Evolutionary conservation across 2,888 invertebrate genomes (phyloP).

Genomic region (Hipparchia semele): DNA sequence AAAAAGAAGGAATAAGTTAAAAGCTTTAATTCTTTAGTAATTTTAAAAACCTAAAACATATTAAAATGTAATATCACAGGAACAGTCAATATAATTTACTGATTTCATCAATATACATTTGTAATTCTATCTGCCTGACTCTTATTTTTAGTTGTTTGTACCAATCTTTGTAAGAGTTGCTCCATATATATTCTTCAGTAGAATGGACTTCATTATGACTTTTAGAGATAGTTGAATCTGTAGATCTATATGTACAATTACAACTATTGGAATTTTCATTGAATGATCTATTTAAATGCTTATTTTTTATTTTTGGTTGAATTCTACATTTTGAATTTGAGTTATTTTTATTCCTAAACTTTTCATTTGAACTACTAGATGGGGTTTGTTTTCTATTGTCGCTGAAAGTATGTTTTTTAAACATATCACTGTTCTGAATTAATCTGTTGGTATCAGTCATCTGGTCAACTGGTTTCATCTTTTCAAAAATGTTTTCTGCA

Average conservation of each 20-base stretch:
- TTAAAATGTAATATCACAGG: conserved; percentile 6
- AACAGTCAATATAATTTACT: conserved; percentile 43
- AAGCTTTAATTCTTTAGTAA: conserved; percentile 2
- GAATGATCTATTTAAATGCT: background rate
- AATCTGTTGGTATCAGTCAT: background rate
- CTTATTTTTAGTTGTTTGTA: conserved; percentile 60
- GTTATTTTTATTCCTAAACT: background rate
- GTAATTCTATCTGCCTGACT: conserved; percentile 58
- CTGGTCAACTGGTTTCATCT: background rate
- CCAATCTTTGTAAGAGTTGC: conserved; percentile 52
- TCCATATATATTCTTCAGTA: conserved; percentile 8
- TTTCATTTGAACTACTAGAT: conserved; percentile 7
- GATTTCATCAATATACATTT: conserved; percentile 63
- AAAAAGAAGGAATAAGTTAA: background rate
- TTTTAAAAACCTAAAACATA: background rate
- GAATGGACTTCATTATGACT: background rate
- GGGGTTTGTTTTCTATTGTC: background rate
- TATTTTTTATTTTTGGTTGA: background rate
- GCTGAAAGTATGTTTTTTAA: background rate
- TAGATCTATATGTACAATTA: background rate
- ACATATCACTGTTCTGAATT: background rate
- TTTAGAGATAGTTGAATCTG: background rate
- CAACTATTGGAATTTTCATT: background rate
- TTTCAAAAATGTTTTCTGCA: background rate
- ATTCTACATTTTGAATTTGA: background rate